phyloP scores from a whole-genome alignment of 2,888 invertebrate species.

The Parascotia fuliginaria region DNA sequence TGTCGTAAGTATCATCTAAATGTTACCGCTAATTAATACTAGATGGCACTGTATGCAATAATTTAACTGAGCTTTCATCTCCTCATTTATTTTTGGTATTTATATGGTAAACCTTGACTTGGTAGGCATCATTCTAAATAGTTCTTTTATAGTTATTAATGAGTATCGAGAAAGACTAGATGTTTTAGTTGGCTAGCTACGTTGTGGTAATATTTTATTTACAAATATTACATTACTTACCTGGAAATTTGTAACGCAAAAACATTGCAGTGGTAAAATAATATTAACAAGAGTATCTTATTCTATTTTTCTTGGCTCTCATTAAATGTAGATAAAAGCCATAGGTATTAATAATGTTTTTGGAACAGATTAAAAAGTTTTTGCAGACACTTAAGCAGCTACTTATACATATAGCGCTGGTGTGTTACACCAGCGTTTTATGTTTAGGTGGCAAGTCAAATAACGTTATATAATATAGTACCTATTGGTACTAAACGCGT shows the following conservation, averaged over 20 bases:
- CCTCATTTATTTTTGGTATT: constrained; percentile 74
- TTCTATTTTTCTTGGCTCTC: constrained; percentile 3
- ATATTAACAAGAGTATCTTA: too few relatives aligned
- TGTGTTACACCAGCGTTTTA: too few relatives aligned
- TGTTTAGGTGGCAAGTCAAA: too few relatives aligned
- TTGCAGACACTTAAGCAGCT: too few relatives aligned
- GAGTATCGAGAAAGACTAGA: constrained; percentile 31
- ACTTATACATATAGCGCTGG: too few relatives aligned
- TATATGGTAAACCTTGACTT: constrained; percentile 59
- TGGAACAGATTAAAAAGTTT: too few relatives aligned
- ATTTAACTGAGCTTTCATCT: constrained; percentile 44
- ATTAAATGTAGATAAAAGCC: neutral
- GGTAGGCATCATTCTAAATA: constrained; percentile 52
- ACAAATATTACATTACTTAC: neutral
- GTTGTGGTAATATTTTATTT: constrained; percentile 15
- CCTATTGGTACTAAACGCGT: too few relatives aligned
- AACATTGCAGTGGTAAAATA: too few relatives aligned
- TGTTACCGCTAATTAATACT: neutral
- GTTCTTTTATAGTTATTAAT: constrained; percentile 44
- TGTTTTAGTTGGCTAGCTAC: constrained; percentile 17
- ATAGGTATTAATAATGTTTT: too few relatives aligned
- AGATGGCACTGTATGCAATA: constrained; percentile 58
- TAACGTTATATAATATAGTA: too few relatives aligned
- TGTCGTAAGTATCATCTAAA: neutral
- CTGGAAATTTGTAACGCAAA: neutral